Evolutionary conservation across 2,797 vertebrate genomes (phyloP).

Genomic region (Myiotriccus ornatus): DNA sequence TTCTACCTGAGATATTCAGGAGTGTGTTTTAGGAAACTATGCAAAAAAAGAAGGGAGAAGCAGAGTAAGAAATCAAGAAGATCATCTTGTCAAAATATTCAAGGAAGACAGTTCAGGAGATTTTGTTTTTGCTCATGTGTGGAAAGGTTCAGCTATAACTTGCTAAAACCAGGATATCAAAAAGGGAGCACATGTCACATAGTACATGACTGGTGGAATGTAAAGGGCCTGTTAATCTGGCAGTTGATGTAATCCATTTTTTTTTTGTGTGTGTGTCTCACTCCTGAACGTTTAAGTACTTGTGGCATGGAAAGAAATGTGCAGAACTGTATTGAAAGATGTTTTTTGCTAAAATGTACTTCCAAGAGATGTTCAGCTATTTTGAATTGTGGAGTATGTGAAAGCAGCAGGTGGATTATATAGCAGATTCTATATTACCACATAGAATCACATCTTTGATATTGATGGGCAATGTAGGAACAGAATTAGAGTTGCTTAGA

Average conservation of each 20-base stretch:
- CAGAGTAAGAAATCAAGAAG: background rate
- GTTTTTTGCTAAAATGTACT: background rate
- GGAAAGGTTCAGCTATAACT: background rate
- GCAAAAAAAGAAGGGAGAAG: background rate
- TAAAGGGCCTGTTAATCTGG: background rate
- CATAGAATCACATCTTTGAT: background rate
- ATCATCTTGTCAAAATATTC: background rate
- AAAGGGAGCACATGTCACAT: background rate
- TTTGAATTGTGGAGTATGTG: background rate
- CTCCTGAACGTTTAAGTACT: background rate
- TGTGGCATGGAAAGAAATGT: background rate
- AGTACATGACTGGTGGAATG: background rate
- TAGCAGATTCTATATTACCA: too few relatives aligned
- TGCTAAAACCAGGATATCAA: background rate
- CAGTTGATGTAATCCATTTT: background rate
- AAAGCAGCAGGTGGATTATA: background rate
- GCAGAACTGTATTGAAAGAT: background rate
- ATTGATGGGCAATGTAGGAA: background rate
- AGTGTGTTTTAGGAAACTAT: background rate
- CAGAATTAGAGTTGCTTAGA: background rate
- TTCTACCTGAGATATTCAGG: background rate
- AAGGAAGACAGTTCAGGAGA: background rate
- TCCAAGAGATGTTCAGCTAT: background rate
- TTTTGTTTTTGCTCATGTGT: accelerated
- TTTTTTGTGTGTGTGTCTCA: background rate